Base-by-base conservation (phyloP, 2,888 invertebrate species). In the Limnephilus auricula region DNA sequence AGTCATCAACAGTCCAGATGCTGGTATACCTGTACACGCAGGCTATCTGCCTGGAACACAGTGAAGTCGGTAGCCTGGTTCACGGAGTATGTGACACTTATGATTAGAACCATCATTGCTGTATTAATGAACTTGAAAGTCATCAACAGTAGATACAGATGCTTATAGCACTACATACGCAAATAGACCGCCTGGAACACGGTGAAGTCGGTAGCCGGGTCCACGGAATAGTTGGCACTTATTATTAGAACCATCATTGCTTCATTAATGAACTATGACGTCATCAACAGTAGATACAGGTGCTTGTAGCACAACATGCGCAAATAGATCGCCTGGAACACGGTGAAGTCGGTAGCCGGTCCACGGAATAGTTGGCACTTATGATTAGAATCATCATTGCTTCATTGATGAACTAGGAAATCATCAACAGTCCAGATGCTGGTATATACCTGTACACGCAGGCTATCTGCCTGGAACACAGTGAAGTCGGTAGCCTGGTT, bases 291-390 rank as follows among this genome's bases (percentile, higher is more conserved):
- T 45, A 2, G 3, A 34, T 92, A 92, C 34, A 92, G 84, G 85
- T 91, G 91, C 82, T 92, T 92, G 83, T 92, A 92, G 37, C 91
- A 92, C 45, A 91, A 94, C 45, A 97, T 96, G 91, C 97, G 95
- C 90, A 98, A 96, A 93, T 97, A 97, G 25, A 98, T 98, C 93
- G 96, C 96, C 94, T 97, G 97, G 94, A 98, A 98, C 37, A 97
- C 97, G 86, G 97, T 96, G 92, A 96, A 95, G 94, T 98, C 98
- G 89, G 96, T 95, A 93, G 97, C 97, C 93, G 95, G 93, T 98
- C 97, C 94, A 98, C 95, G 90, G 96, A 96, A 92, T 98, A 96
- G 0, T 98, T 96, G 92, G 15, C 45, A 15, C 45, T 45, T 45
- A 45, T 2, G 15, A 50, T 50, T 5, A 15, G 50, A 50, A 50